phyloP scores from a whole-genome alignment of 2,797 vertebrate genomes.

The Enteromius treurensis region DNA sequence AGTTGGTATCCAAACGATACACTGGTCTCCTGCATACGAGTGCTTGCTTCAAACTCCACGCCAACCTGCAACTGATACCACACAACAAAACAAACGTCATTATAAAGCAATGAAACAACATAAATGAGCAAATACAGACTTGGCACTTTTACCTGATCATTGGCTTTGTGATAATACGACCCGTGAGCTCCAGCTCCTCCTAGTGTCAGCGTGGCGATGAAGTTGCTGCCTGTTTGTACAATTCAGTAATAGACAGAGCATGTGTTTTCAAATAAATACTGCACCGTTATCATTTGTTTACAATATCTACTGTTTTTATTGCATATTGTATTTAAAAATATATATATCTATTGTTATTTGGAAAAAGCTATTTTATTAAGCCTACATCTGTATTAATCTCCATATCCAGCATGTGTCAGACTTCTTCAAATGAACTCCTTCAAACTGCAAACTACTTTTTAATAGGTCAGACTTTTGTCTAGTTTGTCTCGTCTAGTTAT shows the following conservation, averaged over 20 bases:
- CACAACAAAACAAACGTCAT: not conserved
- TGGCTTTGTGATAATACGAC: slow-evolving; percentile 91
- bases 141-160: slow-evolving; percentile 81
- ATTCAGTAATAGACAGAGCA: not conserved
- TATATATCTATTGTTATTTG: not conserved
- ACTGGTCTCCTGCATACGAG: slow-evolving; percentile 87
- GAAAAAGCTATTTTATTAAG: not conserved
- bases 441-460: no score
- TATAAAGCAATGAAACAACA: not conserved
- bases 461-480: no score
- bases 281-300: not conserved
- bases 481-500: no score
- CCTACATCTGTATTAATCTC: not conserved
- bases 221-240: slow-evolving; percentile 75
- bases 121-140: not conserved
- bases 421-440: no score
- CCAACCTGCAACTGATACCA: slow-evolving; percentile 84
- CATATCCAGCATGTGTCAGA: not conserved
- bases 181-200: slow-evolving; percentile 87
- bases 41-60: slow-evolving; percentile 88
- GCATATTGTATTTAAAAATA: not conserved
- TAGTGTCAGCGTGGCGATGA: slow-evolving; percentile 86
- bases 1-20: slow-evolving; percentile 89
- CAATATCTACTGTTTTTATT: not conserved
- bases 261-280: not conserved